Evolutionary conservation across 2,113 vertebrate genomes (phyloP), one percentile per base, ranked within the genome.

Genomic region (Indri indri): DNA sequence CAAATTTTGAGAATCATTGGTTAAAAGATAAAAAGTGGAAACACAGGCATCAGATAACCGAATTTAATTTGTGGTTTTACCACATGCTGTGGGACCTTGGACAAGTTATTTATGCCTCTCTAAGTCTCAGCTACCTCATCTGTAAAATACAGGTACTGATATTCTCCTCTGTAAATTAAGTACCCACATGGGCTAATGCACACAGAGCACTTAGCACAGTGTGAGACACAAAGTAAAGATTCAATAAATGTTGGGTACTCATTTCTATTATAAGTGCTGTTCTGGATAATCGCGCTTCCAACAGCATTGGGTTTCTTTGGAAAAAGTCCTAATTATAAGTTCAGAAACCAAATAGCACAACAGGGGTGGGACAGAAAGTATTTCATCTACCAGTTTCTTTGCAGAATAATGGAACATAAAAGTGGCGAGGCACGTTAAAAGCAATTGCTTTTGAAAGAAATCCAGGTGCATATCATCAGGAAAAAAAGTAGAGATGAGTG

Each of bases 371-470:
- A 9, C 34, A 87, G 40, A 93, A 82, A 73, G 6, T 45, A 71
- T 94, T 88, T 80, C 84, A 92, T 37, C 57, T 94, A 70, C 23
- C 40, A 87, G 84, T 90, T 79, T 91, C 74, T 71, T 90, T 65
- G 74, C 45, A 83, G 37, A 96, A 93, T 93, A 66, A 89, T 79
- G 71, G 80, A 57, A 68, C 63, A 92, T 83, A 45, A 93, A 94
- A 87, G 34, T 37, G 40, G 14, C 0, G 25, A 80, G 23, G 25
- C 14, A 42, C 34, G 37, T 87, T 73, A 79, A 94, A 96, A 91
- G 63, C 61, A 93, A 82, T 86, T 7, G 63, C 32, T 65, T 65
- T 65, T 93, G 42, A 97, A 96, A 95, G 77, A 96, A 91, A 94
- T 88, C 4, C 12, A 90, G n/a, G 83, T 65, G 22, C 45, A 82